A percentile compares a stretch with the other conserved stretches of the same genome.
Conservation (phyloP, 2,113 vertebrate genomes). For the Amblyopsis rosae region DNA sequence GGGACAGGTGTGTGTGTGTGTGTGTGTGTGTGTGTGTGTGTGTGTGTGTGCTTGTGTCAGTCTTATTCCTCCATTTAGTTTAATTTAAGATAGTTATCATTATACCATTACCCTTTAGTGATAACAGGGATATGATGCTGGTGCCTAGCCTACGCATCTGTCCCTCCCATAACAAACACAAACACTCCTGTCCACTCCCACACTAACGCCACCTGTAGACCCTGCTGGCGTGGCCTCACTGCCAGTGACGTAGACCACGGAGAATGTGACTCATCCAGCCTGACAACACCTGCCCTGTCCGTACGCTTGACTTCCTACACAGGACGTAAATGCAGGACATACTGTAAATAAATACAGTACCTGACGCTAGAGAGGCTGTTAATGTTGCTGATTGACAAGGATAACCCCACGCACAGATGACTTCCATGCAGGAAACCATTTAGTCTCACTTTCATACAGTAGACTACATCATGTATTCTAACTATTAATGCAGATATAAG, state of each 20-base stretch:
- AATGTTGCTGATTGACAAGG: too few species aligned
- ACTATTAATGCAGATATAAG: too few species aligned
- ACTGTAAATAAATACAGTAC: background rate
- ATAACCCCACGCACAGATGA: too few species aligned
- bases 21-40: conserved; percentile 52
- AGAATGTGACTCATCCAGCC: conserved; percentile 35
- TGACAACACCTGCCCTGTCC: background rate
- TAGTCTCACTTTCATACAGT: too few species aligned
- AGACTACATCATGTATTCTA: too few species aligned
- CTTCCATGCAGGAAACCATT: background rate
- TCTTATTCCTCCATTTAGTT: background rate
- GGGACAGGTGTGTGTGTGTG: conserved; percentile 72
- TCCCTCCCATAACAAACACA: conserved; percentile 2
- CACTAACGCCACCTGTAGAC: conserved; percentile 15
- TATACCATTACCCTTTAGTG: background rate
- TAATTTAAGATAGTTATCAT: too few species aligned
- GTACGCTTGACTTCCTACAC: background rate
- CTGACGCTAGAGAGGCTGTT: background rate
- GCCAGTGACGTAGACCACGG: conserved; percentile 18
- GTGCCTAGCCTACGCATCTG: background rate
- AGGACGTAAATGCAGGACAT: too few species aligned
- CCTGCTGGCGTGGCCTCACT: conserved; percentile 17
- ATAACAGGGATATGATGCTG: background rate
- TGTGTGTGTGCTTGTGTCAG: background rate
- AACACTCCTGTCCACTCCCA: conserved; percentile 12